Percentiles rank a stretch among this genome's conserved stretches.
phyloP scores from a whole-genome alignment of 2,888 invertebrate species.

The Trichacis sp. region DNA sequence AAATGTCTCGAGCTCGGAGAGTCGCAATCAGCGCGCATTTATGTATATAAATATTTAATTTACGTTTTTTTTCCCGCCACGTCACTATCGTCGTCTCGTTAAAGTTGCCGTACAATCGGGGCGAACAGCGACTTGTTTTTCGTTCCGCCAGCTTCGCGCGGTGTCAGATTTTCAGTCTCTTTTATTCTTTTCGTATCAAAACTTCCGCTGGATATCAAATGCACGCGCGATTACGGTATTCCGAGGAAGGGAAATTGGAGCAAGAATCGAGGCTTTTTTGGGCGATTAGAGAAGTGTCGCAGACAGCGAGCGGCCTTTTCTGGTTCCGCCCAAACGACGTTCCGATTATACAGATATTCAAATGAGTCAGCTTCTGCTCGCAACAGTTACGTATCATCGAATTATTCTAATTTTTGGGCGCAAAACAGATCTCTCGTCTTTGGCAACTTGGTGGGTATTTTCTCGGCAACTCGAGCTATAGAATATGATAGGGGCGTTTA shows the following conservation, averaged over 20 bases:
- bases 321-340: constrained; percentile 68
- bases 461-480: neutral
- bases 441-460: no score
- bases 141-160: neutral
- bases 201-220: constrained; percentile 1
- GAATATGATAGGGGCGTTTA: neutral
- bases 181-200: neutral
- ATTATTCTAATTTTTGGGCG: constrained; percentile 67
- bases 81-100: constrained; percentile 1
- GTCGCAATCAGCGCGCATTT: constrained; percentile 19
- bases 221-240: no score
- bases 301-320: constrained; percentile 60
- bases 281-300: constrained; percentile 59
- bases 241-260: constrained; percentile 13
- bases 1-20: constrained; percentile 27
- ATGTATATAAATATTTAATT: constrained; percentile 24
- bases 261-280: constrained; percentile 45
- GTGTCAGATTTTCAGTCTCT: neutral
- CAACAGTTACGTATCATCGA: constrained; percentile 69
- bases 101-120: neutral
- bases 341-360: constrained; percentile 69
- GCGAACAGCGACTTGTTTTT: constrained; percentile 2
- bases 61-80: constrained; percentile 16
- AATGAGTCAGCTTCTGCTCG: constrained; percentile 64
- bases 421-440: constrained; percentile 55